Evolutionary conservation across 2,888 invertebrate genomes (phyloP), one percentile per base, ranked within the genome.

Genomic region (Ligdia adustata): DNA sequence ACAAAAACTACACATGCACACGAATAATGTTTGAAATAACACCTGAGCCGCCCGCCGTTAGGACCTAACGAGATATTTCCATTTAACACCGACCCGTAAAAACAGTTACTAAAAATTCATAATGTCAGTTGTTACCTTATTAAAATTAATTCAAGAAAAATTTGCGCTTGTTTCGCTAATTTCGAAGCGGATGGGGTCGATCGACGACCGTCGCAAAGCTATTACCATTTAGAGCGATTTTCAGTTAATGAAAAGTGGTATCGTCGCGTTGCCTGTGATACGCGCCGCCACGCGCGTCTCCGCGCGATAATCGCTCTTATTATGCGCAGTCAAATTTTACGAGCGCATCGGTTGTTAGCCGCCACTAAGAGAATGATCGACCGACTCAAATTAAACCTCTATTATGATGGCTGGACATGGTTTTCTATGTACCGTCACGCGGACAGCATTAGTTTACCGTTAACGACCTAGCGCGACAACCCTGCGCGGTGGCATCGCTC

Each of bases 271-370:
- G 67, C 72, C 64, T 72, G 69, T 70, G 71, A 73, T 71, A 74
- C 69, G 70, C 64, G 67, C 75, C 78, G 77, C 75, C 72, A 71
- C 76, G 70, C 75, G 75, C 72, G 69, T 75, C 75, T 64, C 66
- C 69, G 71, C 64, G 72, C 75, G 72, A 79, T 86, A 81, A 84
- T 84, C 79, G 82, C 77, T 66, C 86, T 86, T 82, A 87, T 86
- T 88, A 87, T 83, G 76, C 61, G 82, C 87, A 87, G 84, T 87
- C 87, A 87, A 87, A 86, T 89, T 89, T 88, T 87, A 89, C 79
- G 87, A 88, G 72, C 85, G 69, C 79, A 75, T 78, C 77, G 84
- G 79, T 76, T 82, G 80, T 82, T 81, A 81, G 73, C 75, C 73
- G 78, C 75, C 78, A 76, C 79, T 77, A 79, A 79, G 76, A 81